Percentiles rank a stretch among this genome's conserved stretches.
These are phyloP conservation scores for Ditylenchus weischeri DNA, from an alignment of 2,888 invertebrate genomes.

Conservation along the genomic window DNA sequence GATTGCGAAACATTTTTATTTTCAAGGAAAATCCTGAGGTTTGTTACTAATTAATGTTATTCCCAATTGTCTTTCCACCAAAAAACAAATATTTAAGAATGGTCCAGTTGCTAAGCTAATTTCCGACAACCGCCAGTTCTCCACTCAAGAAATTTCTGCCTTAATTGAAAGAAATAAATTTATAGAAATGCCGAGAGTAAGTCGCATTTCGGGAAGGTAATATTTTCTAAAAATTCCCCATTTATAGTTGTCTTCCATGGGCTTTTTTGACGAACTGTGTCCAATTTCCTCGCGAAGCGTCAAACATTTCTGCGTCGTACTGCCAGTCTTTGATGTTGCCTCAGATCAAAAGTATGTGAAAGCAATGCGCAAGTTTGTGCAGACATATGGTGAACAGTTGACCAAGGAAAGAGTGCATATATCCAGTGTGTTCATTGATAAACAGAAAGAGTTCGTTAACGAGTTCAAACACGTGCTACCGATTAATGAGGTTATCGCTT, in stretches of 20 bases:
- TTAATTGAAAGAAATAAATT: conserved; percentile 60
- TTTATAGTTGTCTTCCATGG: conserved; percentile 59
- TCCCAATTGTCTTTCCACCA: background rate
- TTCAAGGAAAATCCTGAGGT: conserved; percentile 61
- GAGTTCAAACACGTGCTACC: conserved; percentile 36
- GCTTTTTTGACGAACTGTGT: conserved; percentile 61
- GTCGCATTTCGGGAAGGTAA: background rate
- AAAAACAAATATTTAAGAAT: conserved; percentile 28
- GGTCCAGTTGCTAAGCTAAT: conserved; percentile 48
- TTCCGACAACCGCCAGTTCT: conserved; percentile 40
- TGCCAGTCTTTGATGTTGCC: conserved; percentile 38
- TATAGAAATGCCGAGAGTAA: conserved; percentile 59
- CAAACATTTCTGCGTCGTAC: conserved; percentile 49
- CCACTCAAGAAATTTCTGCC: conserved; percentile 54
- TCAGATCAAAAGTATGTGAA: conserved; percentile 39
- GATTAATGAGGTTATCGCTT: conserved; percentile 15
- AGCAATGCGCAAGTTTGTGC: conserved; percentile 39
- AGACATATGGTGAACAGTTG: conserved; percentile 27
- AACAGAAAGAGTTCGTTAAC: conserved; percentile 46
- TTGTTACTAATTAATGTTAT: background rate
- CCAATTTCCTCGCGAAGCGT: conserved; percentile 54
- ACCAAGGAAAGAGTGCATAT: conserved; percentile 31
- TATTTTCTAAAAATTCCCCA: conserved; percentile 6
- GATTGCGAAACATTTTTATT: conserved; percentile 60
- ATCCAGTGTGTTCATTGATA: conserved; percentile 44